Evolutionary conservation across 2,113 vertebrate genomes (phyloP).

Genomic region (Oncorhynchus clarkii): DNA sequence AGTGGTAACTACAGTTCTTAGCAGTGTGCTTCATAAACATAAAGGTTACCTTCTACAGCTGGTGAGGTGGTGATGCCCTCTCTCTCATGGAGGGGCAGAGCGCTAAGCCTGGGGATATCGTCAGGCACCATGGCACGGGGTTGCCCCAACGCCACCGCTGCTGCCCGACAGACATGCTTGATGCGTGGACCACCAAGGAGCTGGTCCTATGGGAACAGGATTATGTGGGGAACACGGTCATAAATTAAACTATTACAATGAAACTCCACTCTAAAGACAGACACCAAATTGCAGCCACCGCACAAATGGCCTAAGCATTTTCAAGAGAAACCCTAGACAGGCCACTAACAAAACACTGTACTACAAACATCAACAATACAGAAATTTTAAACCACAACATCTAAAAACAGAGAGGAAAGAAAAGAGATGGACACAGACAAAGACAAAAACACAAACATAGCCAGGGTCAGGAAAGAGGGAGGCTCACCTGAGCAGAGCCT

Average conservation of each 20-base stretch:
- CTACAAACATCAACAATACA: background rate
- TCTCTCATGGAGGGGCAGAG: constrained; percentile 85
- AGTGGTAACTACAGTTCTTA: too few relatives aligned
- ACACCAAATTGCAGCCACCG: background rate
- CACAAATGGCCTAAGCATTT: background rate
- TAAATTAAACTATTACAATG: background rate
- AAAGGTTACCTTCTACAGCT: constrained; percentile 72
- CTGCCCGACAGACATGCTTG: constrained; percentile 89
- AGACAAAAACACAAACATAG: too few relatives aligned
- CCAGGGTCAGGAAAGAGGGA: background rate
- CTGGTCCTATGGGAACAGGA: constrained; percentile 68
- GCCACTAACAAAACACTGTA: background rate
- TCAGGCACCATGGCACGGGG: constrained; percentile 89
- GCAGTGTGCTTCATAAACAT: background rate
- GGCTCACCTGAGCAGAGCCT: constrained; percentile 67
- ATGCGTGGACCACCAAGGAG: constrained; percentile 83
- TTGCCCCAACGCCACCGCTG: constrained; percentile 87
- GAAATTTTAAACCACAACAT: too few relatives aligned
- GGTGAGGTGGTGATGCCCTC: constrained; percentile 77
- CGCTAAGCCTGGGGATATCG: constrained; percentile 87
- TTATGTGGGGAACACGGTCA: background rate
- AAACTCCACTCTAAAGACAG: background rate
- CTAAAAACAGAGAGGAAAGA: too few relatives aligned
- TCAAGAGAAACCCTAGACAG: background rate
- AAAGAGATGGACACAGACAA: background rate